A percentile compares a stretch with the other conserved stretches of the same genome.
Evolutionary conservation across 2,797 vertebrate species (phyloP).

Genomic region (Rhinichthys osculus): DNA sequence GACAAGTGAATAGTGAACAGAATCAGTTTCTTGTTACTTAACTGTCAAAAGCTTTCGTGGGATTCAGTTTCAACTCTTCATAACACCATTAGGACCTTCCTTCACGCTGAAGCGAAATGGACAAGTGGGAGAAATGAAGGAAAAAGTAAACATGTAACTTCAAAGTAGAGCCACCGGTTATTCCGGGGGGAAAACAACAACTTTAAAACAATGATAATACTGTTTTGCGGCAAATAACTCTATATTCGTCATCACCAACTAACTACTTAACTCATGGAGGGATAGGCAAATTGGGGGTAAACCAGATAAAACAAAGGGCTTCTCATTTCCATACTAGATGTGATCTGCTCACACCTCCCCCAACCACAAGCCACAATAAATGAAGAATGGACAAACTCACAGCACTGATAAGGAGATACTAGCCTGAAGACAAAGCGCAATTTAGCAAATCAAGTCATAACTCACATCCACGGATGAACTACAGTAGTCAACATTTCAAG

Average conservation of each 20-base stretch:
- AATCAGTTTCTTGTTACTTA: slow-evolving; percentile 50
- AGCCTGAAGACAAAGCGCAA: background rate
- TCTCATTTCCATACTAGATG: slow-evolving; percentile 61
- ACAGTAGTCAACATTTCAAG: too few relatives aligned
- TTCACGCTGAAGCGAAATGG: background rate
- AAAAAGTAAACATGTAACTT: background rate
- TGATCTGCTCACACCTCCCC: slow-evolving; percentile 48
- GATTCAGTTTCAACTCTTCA: slow-evolving; percentile 34
- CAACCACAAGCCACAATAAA: slow-evolving; percentile 48
- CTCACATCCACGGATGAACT: background rate
- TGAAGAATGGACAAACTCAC: slow-evolving; percentile 43
- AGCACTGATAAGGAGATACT: background rate
- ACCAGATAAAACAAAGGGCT: slow-evolving; percentile 52
- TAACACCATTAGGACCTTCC: background rate
- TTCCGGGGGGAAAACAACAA: background rate
- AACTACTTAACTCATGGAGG: slow-evolving; percentile 2
- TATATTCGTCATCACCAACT: background rate
- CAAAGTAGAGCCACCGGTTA: background rate
- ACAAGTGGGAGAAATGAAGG: background rate
- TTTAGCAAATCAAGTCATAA: background rate
- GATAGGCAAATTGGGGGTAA: slow-evolving; percentile 33
- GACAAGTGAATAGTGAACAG: slow-evolving; percentile 68
- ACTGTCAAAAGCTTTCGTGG: slow-evolving; percentile 24
- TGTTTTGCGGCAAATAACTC: background rate
- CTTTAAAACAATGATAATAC: background rate